Conservation (phyloP, 2,888 invertebrate genomes). For the Dilophus febrilis region DNA sequence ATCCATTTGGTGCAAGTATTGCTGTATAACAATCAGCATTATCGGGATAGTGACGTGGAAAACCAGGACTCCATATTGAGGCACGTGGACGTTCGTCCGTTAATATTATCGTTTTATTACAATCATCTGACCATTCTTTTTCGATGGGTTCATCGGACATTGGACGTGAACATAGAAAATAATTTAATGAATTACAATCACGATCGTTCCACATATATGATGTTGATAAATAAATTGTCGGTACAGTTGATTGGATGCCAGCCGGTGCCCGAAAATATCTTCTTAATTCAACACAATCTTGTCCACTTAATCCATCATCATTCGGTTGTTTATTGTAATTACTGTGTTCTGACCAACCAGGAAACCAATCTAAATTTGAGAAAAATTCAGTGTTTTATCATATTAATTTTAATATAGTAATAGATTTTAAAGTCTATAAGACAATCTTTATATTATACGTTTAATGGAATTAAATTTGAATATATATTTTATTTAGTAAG, state of each 20-base stretch:
- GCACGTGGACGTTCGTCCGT: constrained; percentile 47
- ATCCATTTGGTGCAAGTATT: constrained; percentile 48
- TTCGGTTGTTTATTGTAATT: constrained; percentile 55
- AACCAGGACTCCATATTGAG: constrained; percentile 61
- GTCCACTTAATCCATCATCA: constrained; percentile 63
- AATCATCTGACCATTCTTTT: constrained; percentile 34
- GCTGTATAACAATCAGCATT: constrained; percentile 57
- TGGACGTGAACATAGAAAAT: constrained; percentile 57
- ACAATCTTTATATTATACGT: too few relatives aligned
- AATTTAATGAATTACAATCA: constrained; percentile 54
- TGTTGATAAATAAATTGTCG: constrained; percentile 31
- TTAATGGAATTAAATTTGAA: too few relatives aligned
- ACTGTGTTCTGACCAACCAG: constrained; percentile 56
- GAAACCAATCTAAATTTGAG: constrained; percentile 61
- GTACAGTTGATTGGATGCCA: constrained; percentile 17
- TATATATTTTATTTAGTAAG: too few relatives aligned
- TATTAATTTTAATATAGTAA: too few relatives aligned
- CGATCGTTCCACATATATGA: constrained; percentile 71
- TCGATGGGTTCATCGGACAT: constrained; percentile 37
- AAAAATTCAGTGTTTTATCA: neutral
- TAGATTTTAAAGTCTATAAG: too few relatives aligned
- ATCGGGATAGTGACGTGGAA: constrained; percentile 60
- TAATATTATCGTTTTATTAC: constrained; percentile 51
- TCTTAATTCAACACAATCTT: constrained; percentile 66
- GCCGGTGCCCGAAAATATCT: constrained; percentile 43